Evolutionary conservation across 1,140 invertebrate species (phyloP), one percentile per base, ranked within the genome.

Genomic region (Liolophura sinensis): DNA sequence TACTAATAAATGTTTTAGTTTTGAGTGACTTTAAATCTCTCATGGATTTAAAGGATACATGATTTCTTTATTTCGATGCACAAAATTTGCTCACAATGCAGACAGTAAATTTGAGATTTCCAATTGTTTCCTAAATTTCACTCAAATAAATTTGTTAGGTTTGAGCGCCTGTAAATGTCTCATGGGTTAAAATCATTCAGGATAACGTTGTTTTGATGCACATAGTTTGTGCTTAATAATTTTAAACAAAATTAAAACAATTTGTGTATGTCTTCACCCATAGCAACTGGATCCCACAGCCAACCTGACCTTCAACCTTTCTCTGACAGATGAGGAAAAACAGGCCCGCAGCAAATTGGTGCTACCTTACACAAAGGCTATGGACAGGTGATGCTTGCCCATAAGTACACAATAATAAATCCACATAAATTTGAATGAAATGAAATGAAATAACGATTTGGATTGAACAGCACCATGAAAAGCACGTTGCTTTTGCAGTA

Each of bases 271-370:
- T 50, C 70, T 68, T 40, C 9, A 40, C 31, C 31, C 31, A 40
- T 54, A 59, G 57, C 62, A 79, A 75, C 47, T 57, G 24, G 82
- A 85, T 66, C 82, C 80, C 47, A 73, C 78, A 55, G 78, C 79
- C 25, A 80, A 84, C 55, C 72, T 85, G 61, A 80, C 84, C 20
- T 86, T 86, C 60, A 85, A 84, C 64, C 69, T 86, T 31, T 76
- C 71, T 6, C 70, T 86, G 67, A 82, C 76, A 16, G 81, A 84
- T 11, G 70, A 79, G 24, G 84, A 86, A 65, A 81, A 78, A 63
- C 73, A 75, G 51, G 83, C 78, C 1, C 60, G 78, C 60, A 78
- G 74, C 63, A 70, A 82, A 60, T 66, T 84, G 1, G 69, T 77
- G 25, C 67, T 86, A 16, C 84, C 84, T 0, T 85, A 85, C 54